A percentile compares a stretch with the other conserved stretches of the same genome.
These are phyloP conservation scores for Sakesphorus luctuosus DNA, from an alignment of 2,113 vertebrate species.

Conservation along the genomic window DNA sequence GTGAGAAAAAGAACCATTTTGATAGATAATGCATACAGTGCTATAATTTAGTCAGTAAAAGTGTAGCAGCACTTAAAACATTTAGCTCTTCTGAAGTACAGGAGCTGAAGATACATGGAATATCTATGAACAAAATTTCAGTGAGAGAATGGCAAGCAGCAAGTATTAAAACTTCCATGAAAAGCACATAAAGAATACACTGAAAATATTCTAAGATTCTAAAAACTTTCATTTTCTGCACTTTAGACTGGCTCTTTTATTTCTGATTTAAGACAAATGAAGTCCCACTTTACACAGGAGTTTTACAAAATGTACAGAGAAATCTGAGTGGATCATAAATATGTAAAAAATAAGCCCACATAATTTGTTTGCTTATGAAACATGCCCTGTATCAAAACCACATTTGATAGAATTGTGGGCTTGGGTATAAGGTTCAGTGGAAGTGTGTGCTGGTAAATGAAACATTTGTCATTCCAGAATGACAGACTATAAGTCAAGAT, in stretches of 20 bases:
- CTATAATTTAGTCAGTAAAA: not conserved
- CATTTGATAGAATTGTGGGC: not conserved
- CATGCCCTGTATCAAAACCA: not conserved
- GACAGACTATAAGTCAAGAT: not conserved
- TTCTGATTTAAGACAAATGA: not conserved
- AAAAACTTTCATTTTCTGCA: not conserved
- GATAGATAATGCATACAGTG: not conserved
- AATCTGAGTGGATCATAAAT: not conserved
- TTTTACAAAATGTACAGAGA: not conserved
- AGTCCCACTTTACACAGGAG: not conserved
- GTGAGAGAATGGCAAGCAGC: not conserved
- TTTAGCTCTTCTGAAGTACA: not conserved
- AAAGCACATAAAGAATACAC: not conserved
- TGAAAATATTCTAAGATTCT: not conserved
- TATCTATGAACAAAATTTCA: not conserved
- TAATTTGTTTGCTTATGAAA: not conserved
- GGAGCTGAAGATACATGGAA: not conserved
- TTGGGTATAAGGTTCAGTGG: not conserved
- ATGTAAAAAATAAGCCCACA: accelerated
- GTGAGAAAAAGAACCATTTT: not conserved
- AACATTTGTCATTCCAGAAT: not conserved
- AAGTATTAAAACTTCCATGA: not conserved
- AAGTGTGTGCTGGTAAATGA: not conserved
- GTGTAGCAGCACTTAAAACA: not conserved
- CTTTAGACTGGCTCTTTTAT: not conserved